Conservation (phyloP, 2,113 vertebrate species). For the Sitta europaea region DNA sequence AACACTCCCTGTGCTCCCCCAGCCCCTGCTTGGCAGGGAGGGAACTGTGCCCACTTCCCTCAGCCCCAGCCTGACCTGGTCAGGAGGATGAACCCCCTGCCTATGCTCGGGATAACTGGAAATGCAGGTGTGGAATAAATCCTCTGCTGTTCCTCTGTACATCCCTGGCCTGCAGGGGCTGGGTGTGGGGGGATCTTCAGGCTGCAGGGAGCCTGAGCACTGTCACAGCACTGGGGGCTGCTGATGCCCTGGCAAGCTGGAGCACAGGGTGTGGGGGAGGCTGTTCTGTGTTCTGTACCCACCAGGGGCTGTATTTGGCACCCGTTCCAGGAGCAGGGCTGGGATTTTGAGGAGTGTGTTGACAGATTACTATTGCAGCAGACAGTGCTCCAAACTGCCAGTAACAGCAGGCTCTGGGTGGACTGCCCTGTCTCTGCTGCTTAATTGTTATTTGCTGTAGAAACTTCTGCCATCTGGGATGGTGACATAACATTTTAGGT, state of each 20-base stretch:
- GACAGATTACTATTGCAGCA: neutral
- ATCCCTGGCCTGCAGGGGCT: too few species aligned
- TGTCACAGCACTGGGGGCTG: fast-evolving
- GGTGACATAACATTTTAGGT: neutral
- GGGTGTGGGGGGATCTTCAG: fast-evolving
- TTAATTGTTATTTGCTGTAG: neutral
- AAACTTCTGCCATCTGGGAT: neutral
- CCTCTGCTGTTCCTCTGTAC: fast-evolving
- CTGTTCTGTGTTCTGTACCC: neutral
- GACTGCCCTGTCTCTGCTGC: neutral
- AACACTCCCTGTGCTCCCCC: fast-evolving
- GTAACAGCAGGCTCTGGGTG: neutral
- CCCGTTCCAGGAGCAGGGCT: neutral
- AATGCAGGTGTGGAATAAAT: neutral
- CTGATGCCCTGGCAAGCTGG: neutral
- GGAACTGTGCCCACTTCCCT: neutral
- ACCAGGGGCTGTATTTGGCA: neutral
- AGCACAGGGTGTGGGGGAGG: neutral
- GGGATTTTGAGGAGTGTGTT: neutral
- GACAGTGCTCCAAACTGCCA: neutral
- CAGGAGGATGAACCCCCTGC: neutral
- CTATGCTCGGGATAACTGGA: fast-evolving
- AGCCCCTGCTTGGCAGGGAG: neutral
- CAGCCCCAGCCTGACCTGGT: neutral
- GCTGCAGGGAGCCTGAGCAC: fast-evolving